Evolutionary conservation across 2,888 invertebrate species (phyloP).

Genomic region (Mallateleia sp.): DNA sequence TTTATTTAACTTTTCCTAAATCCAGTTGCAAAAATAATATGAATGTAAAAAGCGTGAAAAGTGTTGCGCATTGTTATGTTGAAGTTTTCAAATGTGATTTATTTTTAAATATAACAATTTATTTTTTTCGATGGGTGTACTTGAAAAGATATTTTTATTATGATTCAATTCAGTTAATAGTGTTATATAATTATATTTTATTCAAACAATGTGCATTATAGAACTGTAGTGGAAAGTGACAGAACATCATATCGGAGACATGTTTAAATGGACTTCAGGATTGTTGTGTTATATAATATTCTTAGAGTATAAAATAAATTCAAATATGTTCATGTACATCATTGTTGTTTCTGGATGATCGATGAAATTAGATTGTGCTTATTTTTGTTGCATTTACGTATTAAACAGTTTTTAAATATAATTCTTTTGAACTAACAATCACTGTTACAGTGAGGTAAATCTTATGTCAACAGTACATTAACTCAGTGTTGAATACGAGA

Average conservation of each 20-base stretch:
- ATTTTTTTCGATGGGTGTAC: neutral
- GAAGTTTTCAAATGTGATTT: conserved; percentile 13
- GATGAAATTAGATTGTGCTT: neutral
- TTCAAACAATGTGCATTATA: conserved; percentile 56
- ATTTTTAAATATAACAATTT: conserved; percentile 18
- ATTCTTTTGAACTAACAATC: too few species aligned
- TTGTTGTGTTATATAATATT: conserved; percentile 65
- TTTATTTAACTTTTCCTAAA: conserved; percentile 16
- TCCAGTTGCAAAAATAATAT: conserved; percentile 7
- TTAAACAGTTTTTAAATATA: neutral
- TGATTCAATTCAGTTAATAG: conserved; percentile 1
- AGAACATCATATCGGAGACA: conserved; percentile 59
- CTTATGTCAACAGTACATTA: too few species aligned
- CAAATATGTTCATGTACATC: conserved; percentile 39
- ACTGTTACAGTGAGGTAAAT: too few species aligned
- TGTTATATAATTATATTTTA: conserved; percentile 41
- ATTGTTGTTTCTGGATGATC: conserved; percentile 44
- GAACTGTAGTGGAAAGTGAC: conserved; percentile 21
- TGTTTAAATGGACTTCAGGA: conserved; percentile 73
- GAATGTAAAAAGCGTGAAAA: conserved; percentile 6
- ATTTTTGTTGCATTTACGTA: neutral
- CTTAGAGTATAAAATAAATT: conserved; percentile 58
- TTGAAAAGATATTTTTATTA: conserved; percentile 23
- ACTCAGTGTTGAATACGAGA: too few species aligned
- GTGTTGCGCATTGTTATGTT: conserved; percentile 23